phyloP scores from a whole-genome alignment of 2,113 vertebrate genomes.

The Strix uralensis region DNA sequence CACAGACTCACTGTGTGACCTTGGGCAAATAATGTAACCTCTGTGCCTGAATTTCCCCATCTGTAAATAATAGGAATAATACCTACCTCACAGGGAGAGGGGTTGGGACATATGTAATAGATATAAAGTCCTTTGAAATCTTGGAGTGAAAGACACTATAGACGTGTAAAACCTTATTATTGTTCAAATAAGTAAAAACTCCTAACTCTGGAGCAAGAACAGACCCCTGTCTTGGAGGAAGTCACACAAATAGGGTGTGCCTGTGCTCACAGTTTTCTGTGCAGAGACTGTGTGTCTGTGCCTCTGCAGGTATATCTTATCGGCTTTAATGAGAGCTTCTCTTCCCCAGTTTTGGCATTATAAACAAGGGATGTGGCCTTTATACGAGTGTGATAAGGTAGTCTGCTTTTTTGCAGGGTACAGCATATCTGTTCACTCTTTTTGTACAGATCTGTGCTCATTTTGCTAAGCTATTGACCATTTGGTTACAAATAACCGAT shows the following conservation, averaged over 20 bases:
- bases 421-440: background rate
- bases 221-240: background rate
- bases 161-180: background rate
- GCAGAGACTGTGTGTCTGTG: background rate
- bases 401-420: background rate
- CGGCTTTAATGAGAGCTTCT: background rate
- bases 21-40: slow-evolving; percentile 65
- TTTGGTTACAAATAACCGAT: background rate
- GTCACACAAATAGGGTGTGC: background rate
- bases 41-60: slow-evolving; percentile 66
- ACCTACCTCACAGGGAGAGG: slow-evolving; percentile 68
- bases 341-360: background rate
- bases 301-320: background rate
- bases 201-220: background rate
- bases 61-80: slow-evolving; percentile 63
- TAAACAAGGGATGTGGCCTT: background rate
- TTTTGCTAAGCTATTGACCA: background rate
- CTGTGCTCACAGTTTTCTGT: background rate
- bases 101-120: background rate
- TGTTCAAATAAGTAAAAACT: background rate
- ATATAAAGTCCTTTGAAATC: slow-evolving; percentile 32
- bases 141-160: background rate
- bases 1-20: slow-evolving; percentile 35
- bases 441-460: background rate
- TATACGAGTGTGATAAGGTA: background rate